Evolutionary conservation across 2,113 vertebrate genomes (phyloP).

Genomic region (Hippotragus niger): DNA sequence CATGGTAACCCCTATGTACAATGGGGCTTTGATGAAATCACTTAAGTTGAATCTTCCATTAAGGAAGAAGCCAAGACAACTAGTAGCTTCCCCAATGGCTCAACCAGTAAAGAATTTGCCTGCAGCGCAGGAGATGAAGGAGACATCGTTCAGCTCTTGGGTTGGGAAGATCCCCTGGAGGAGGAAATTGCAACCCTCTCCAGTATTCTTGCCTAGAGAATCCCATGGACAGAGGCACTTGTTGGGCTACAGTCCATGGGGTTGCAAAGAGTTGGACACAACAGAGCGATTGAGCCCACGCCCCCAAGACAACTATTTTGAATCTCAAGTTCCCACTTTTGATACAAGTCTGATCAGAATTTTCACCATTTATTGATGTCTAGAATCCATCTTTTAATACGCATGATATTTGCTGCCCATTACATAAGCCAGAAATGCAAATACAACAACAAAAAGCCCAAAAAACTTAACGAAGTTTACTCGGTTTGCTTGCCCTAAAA

Average conservation of each 20-base stretch:
- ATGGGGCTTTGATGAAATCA: background rate
- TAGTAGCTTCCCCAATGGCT: background rate
- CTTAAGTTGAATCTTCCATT: background rate
- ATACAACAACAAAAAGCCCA: background rate
- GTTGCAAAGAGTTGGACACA: background rate
- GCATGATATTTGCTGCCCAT: background rate
- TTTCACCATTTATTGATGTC: background rate
- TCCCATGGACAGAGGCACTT: background rate
- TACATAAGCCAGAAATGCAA: background rate
- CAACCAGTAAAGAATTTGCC: background rate
- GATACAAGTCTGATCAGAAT: background rate
- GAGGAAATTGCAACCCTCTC: background rate
- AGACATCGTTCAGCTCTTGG: background rate
- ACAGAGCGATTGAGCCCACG: accelerated
- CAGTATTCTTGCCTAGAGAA: background rate
- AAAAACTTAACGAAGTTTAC: background rate
- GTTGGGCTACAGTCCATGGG: background rate
- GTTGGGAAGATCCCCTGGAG: background rate
- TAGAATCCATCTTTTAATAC: background rate
- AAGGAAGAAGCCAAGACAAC: background rate
- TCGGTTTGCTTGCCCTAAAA: background rate
- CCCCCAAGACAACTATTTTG: background rate
- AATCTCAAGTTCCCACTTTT: background rate
- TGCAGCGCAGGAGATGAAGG: background rate
- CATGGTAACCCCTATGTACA: background rate